Percentiles rank a stretch among this genome's conserved stretches.
These are phyloP conservation scores for Coreius guichenoti DNA, from an alignment of 2,797 vertebrate genomes.

Conservation along the genomic window DNA sequence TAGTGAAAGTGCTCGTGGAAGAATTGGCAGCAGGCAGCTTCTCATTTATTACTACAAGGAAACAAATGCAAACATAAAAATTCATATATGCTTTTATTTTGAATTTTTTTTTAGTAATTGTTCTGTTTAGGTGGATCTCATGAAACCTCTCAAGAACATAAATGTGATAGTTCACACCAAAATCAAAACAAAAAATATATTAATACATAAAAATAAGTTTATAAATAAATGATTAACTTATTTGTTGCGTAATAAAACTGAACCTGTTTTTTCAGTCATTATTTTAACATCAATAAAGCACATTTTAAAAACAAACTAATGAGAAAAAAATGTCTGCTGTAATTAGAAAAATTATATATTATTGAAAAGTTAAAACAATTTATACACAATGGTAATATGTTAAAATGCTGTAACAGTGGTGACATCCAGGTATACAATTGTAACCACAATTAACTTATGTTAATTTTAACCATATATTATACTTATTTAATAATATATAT, in stretches of 20 bases:
- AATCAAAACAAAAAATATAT: slow-evolving; percentile 1
- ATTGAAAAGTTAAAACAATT: neutral
- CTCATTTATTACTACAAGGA: slow-evolving; percentile 24
- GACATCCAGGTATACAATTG: too few relatives aligned
- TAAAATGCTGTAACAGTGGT: too few relatives aligned
- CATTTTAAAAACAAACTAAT: neutral
- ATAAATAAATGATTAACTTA: neutral
- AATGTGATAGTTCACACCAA: neutral
- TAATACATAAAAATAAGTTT: neutral
- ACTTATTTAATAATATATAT: too few relatives aligned
- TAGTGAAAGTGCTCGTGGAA: neutral
- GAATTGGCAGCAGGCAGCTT: neutral
- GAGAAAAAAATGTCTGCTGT: neutral
- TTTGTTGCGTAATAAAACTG: neutral
- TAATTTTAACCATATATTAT: too few relatives aligned
- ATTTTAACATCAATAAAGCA: neutral
- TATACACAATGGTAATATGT: neutral
- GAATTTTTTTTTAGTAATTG: neutral
- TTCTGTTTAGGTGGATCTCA: neutral
- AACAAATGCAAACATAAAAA: neutral
- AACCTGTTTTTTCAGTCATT: neutral
- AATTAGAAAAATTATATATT: neutral
- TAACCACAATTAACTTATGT: too few relatives aligned
- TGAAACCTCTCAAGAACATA: neutral
- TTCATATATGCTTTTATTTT: neutral